Evolutionary conservation across 2,113 vertebrate species (phyloP), one percentile per base, ranked within the genome.

Genomic region (Misgurnus anguillicaudatus): DNA sequence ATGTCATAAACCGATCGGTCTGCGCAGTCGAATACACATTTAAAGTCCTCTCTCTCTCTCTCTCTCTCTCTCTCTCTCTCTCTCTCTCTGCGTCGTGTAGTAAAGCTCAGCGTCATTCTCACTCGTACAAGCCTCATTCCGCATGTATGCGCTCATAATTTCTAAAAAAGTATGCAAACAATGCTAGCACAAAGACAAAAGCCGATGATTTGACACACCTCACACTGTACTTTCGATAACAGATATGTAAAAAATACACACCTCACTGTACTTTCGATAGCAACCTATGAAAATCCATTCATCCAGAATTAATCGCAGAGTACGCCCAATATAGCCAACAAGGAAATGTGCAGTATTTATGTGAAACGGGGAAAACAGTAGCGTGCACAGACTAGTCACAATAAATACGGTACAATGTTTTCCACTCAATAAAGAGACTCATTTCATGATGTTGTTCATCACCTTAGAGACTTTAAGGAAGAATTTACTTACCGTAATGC

Each of bases 121-220:
- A 61, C 24, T 9, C 14, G 31, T 19, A 31, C 55, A 45, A 62
- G 39, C 57, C 73, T 64, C 61, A 76, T 76, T 64, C 73, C 42
- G 42, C 19, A 16, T 53, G n/a, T 53, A 42, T 74, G 21, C 55
- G 38, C 38, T 74, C 71, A 42, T 60, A 31, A 19, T 13, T 11
- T 11, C 51, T 17, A 2, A 74, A 58, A 80, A 80, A 80, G 41
- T 65, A 80, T 74, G 48, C 62, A 36, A 51, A 74, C 48, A 80
- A 74, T 80, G 78, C 48, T 38, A 65, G 19, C 31, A 47, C 72
- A 48, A 48, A 45, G 8, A 61, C 39, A 74, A 61, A 31, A 31
- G 21, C 7, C n/a, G n/a, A 16, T 3, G 11, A 60, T 60, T 6
- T 11, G 72, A 36, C 72, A 75, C 72, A 75, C 72, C 72, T 74